Base-by-base conservation (phyloP, 2,888 invertebrate species). In the Amphimallon solstitiale region DNA sequence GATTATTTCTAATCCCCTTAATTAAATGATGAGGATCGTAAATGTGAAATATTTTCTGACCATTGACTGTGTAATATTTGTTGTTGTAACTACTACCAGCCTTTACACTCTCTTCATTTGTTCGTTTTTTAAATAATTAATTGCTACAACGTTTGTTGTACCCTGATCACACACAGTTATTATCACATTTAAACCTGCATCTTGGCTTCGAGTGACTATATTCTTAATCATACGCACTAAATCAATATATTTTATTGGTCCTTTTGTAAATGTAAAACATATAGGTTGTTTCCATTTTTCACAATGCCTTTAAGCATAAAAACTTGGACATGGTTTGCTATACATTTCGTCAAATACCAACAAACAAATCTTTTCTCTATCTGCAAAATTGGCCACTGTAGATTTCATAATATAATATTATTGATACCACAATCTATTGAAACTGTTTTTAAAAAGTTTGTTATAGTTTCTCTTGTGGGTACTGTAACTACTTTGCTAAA, bases 21-120 rank as follows among this genome's bases (percentile, higher is more conserved):
- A 68, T 49, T 52, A 68, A 46, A 37, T 65, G 68, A n/a, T 15
- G 68, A 65, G 65, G 65, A 61, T 65, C 65, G 34, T 60, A 65
- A 19, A 67, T 34, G 19, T 46, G 67, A 38, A 61, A 34, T 29
- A 67, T 52, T 17, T 49, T 48, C 29, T 43, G 2, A n/a, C 34
- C 61, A 48, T 65, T 48, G n/a, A 62, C 14, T 14, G 14, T 29
- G 12, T 48, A 62, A 48, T 15, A 62, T 7, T 29, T 48, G 9
- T 38, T 15, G 37, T 46, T 19, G 5, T 1, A 5, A 4, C 17
- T 3, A 19, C 9, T 38, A 0, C 37, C 38, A 15, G 35, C 17
- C 6, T 19, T 35, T 17, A 17, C 15, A 1, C 10, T 5, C 2
- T 54, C n/a, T 9, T 46, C 46, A 19, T 10, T 10, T 17, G 46